Percentiles rank a stretch among this genome's conserved stretches.
phyloP scores from a whole-genome alignment of 1,140 invertebrate species.

The Diorhabda sublineata region DNA sequence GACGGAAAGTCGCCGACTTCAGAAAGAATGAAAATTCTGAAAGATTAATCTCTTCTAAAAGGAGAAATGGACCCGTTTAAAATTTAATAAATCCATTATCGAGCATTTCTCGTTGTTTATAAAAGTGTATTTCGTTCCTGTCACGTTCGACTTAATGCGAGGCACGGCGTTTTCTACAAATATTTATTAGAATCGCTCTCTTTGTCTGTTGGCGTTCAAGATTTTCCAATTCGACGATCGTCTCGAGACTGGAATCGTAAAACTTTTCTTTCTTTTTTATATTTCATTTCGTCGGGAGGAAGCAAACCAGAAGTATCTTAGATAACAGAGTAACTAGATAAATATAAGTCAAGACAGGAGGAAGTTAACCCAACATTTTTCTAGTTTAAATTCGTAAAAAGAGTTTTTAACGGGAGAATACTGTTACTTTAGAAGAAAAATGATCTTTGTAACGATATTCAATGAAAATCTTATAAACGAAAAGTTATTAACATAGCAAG shows the following conservation, averaged over 20 bases:
- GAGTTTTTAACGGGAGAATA: too few species aligned
- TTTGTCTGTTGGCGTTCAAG: slow-evolving; percentile 31
- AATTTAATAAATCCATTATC: slow-evolving; percentile 25
- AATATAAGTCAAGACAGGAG: not conserved
- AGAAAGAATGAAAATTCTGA: too few species aligned
- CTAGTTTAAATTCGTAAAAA: too few species aligned
- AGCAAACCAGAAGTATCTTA: not conserved
- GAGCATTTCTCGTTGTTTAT: slow-evolving; percentile 16
- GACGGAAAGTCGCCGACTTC: too few species aligned
- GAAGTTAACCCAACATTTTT: not conserved
- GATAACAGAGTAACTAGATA: not conserved
- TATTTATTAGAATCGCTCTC: slow-evolving; percentile 32
- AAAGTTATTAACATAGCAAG: too few species aligned
- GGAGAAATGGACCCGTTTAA: slow-evolving; percentile 2
- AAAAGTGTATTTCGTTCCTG: slow-evolving; percentile 19
- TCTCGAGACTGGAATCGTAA: slow-evolving; percentile 28
- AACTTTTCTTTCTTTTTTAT: slow-evolving; percentile 20
- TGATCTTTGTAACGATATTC: too few species aligned
- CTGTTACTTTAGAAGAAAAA: too few species aligned
- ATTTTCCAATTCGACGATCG: slow-evolving; percentile 31
- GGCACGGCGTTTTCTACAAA: slow-evolving; percentile 24
- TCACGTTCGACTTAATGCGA: slow-evolving; percentile 23
- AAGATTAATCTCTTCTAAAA: not conserved
- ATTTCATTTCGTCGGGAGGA: not conserved
- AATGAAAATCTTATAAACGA: too few species aligned